These are phyloP conservation scores for Aphaenogaster floridana DNA, from an alignment of 1,140 invertebrate species.

Conservation along the genomic window DNA sequence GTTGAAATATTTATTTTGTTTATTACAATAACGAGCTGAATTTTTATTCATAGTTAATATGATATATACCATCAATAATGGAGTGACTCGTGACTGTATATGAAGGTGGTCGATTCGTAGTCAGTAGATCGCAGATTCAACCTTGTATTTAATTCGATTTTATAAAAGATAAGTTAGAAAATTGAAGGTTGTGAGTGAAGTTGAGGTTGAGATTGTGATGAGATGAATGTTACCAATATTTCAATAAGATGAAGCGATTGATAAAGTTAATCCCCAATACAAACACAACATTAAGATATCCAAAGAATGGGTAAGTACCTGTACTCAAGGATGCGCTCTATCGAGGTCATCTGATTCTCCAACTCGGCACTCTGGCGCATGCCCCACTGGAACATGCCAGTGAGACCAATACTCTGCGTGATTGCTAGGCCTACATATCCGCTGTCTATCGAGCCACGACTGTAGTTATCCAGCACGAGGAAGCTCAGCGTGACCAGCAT, in stretches of 20 bases:
- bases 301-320: slow-evolving; percentile 85
- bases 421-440: slow-evolving; percentile 93
- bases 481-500: slow-evolving; percentile 89
- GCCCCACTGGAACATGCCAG: slow-evolving; percentile 96
- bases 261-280: neutral
- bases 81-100: too few species aligned
- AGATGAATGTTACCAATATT: neutral
- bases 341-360: slow-evolving; percentile 96
- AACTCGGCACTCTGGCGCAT: slow-evolving; percentile 94
- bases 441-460: slow-evolving; percentile 67
- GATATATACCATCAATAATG: too few species aligned
- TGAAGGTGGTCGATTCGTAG: too few species aligned
- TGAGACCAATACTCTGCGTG: slow-evolving; percentile 93
- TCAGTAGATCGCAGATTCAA: too few species aligned
- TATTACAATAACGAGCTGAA: too few species aligned
- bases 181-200: too few species aligned
- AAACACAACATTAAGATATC: neutral
- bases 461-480: slow-evolving; percentile 82
- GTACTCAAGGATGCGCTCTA: slow-evolving; percentile 94
- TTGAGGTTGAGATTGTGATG: too few species aligned
- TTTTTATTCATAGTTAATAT: too few species aligned
- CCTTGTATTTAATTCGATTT: too few species aligned
- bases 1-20: too few species aligned
- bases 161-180: too few species aligned
- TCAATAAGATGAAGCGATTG: neutral